Conservation (phyloP, 2,113 vertebrate genomes). For the Podocnemis expansa region DNA sequence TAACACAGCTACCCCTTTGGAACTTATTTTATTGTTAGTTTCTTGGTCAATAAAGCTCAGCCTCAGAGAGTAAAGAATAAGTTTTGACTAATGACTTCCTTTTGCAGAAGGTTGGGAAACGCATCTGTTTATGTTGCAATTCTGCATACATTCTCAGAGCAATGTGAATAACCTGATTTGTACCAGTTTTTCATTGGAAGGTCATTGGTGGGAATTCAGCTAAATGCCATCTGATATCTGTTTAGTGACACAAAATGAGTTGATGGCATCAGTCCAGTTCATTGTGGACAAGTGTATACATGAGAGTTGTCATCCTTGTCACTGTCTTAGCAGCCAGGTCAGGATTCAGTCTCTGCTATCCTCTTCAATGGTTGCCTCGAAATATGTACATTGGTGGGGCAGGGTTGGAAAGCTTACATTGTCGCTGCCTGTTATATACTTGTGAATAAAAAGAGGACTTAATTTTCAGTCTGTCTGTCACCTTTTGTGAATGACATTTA, state of each 20-base stretch:
- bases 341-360: background rate
- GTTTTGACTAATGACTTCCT: background rate
- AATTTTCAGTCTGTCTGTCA: background rate
- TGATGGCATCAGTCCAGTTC: background rate
- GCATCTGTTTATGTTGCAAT: background rate
- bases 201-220: background rate
- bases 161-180: background rate
- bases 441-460: background rate
- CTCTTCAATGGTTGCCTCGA: background rate
- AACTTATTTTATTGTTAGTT: background rate
- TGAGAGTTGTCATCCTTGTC: background rate
- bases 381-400: background rate
- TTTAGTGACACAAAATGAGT: background rate
- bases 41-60: background rate
- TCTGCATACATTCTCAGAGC: background rate
- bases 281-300: accelerated
- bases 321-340: background rate
- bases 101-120: background rate
- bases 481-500: background rate
- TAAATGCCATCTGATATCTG: background rate
- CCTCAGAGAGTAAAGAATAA: background rate
- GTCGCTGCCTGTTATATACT: background rate
- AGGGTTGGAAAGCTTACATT: background rate
- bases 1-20: no score
- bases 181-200: background rate